Evolutionary conservation across 2,797 vertebrate species (phyloP).

Genomic region (Halcyon chelicuti): DNA sequence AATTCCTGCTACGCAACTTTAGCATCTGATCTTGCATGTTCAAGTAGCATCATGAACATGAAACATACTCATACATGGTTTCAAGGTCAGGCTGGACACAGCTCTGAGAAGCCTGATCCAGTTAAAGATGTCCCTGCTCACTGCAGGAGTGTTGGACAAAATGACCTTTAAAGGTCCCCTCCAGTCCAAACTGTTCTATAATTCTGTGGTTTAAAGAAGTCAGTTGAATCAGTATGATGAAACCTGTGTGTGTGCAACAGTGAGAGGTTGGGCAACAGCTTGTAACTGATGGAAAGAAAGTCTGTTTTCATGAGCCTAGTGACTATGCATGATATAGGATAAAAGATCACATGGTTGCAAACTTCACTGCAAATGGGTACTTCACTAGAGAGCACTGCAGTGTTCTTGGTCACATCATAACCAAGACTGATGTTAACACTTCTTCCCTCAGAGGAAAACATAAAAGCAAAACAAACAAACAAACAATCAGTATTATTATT

Average conservation of each 20-base stretch:
- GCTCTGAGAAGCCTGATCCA: not conserved
- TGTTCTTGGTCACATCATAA: not conserved
- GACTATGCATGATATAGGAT: not conserved
- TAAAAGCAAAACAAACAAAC: not conserved
- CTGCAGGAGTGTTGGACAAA: not conserved
- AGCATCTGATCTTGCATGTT: not conserved
- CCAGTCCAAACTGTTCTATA: no score
- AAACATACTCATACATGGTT: not conserved
- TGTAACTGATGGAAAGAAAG: no score
- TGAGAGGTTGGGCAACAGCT: no score
- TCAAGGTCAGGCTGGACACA: not conserved
- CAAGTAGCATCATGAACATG: not conserved
- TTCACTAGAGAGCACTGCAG: not conserved
- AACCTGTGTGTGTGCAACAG: no score
- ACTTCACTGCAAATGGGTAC: not conserved
- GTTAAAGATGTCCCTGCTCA: not conserved
- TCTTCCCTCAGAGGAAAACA: not conserved
- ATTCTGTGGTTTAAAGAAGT: no score
- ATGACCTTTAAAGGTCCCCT: no score
- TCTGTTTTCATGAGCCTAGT: not conserved
- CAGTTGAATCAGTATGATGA: no score
- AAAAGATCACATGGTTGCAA: not conserved
- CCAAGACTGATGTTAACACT: not conserved
- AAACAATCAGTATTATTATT: not conserved
- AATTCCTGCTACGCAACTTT: not conserved